These are phyloP conservation scores for Oscheius myriophilus DNA, from an alignment of 2,888 invertebrate species.

Conservation along the genomic window DNA sequence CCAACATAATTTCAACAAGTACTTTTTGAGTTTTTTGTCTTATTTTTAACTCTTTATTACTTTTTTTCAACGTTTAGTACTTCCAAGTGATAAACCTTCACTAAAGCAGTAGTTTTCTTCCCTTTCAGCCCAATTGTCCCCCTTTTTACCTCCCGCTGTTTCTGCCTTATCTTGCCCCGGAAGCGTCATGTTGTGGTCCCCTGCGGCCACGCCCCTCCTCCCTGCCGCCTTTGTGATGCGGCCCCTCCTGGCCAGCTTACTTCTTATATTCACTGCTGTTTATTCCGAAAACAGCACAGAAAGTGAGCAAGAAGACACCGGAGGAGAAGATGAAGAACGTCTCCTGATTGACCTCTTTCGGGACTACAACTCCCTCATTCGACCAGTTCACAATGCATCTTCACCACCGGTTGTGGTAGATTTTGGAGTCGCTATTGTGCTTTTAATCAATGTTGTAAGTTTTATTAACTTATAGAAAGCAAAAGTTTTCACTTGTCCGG, in stretches of 20 bases:
- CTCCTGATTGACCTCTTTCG: slow-evolving; percentile 73
- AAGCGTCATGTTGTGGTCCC: too few relatives aligned
- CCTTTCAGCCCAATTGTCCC: not conserved
- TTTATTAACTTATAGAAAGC: not conserved
- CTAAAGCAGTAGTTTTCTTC: not conserved
- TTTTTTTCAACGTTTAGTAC: too few relatives aligned
- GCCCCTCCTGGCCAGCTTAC: slow-evolving; percentile 15
- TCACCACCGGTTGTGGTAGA: slow-evolving; percentile 66
- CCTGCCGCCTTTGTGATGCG: slow-evolving; percentile 18
- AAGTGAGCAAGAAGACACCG: slow-evolving; percentile 16
- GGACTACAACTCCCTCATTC: slow-evolving; percentile 74
- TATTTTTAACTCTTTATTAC: too few relatives aligned
- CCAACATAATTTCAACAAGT: too few relatives aligned
- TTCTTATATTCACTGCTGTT: not conserved
- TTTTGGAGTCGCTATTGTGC: slow-evolving; percentile 74
- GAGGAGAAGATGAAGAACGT: slow-evolving; percentile 71
- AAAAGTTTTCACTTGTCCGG: not conserved
- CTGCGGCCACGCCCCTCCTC: too few relatives aligned
- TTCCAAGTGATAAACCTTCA: too few relatives aligned
- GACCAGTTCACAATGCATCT: slow-evolving; percentile 73
- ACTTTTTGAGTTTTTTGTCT: too few relatives aligned
- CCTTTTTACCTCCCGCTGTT: not conserved
- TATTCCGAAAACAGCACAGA: slow-evolving; percentile 19
- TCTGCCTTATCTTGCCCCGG: too few relatives aligned
- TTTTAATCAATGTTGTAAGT: slow-evolving; percentile 74